A percentile compares a stretch with the other conserved stretches of the same genome.
Conservation (phyloP, 2,113 vertebrate species). For the Laterallus jamaicensis region DNA sequence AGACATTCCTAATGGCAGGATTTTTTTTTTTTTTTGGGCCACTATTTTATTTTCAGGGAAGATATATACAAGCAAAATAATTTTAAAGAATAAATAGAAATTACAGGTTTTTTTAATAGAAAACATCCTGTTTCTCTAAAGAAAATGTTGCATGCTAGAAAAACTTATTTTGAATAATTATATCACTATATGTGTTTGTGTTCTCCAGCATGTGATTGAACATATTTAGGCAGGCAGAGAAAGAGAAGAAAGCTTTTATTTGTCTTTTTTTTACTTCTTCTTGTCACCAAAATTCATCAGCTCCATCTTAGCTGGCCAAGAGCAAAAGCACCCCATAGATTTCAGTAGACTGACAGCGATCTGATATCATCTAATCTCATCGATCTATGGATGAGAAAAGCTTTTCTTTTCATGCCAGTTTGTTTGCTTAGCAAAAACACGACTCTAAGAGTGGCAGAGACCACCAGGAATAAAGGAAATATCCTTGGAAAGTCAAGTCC, state of each 20-base stretch:
- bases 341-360: constrained; percentile 14
- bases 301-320: background rate
- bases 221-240: background rate
- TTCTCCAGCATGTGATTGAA: background rate
- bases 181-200: background rate
- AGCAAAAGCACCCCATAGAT: background rate
- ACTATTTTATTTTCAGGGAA: constrained; percentile 57
- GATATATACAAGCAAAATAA: constrained; percentile 38
- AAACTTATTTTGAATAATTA: background rate
- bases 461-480: constrained; percentile 62
- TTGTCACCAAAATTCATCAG: background rate
- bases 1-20: constrained; percentile 37
- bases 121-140: background rate
- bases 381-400: constrained; percentile 40
- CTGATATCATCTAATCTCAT: constrained; percentile 53
- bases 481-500: constrained; percentile 13
- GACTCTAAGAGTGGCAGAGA: constrained; percentile 49
- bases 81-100: constrained; percentile 48
- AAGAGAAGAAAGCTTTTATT: background rate
- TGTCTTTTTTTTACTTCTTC: background rate
- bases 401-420: constrained; percentile 57
- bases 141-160: background rate
- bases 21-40: background rate
- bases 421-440: constrained; percentile 60
- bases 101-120: background rate